Conservation (phyloP, 2,797 vertebrate genomes). For the Crenuchus spilurus region DNA sequence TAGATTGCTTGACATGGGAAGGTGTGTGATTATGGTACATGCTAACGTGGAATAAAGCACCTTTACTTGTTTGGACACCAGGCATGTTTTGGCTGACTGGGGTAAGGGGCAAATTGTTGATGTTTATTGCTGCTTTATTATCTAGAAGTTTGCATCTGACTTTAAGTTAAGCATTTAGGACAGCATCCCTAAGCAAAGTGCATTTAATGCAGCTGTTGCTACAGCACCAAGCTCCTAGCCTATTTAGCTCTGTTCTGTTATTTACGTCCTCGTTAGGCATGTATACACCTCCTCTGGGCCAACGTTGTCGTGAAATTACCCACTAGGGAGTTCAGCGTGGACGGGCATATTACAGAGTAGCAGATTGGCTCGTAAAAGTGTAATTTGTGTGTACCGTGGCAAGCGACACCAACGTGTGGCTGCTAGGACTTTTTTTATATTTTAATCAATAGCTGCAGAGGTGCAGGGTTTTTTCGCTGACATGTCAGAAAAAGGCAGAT, state of each 20-base stretch:
- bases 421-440: slow-evolving; percentile 35
- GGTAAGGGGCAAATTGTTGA: no score
- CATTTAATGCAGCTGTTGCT: not conserved
- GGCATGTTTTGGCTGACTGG: no score
- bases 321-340: slow-evolving; percentile 39
- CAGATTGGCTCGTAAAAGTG: slow-evolving; percentile 54
- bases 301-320: slow-evolving; percentile 38
- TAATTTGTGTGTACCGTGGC: slow-evolving; percentile 46
- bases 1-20: no score
- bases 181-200: not conserved
- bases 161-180: not conserved
- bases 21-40: no score
- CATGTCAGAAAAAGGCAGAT: slow-evolving; percentile 38
- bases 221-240: not conserved
- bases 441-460: slow-evolving; percentile 27
- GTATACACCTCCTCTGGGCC: slow-evolving; percentile 43
- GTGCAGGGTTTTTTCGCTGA: slow-evolving; percentile 45
- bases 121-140: no score
- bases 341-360: slow-evolving; percentile 41
- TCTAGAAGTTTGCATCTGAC: not conserved
- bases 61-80: no score
- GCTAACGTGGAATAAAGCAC: no score
- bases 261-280: slow-evolving; percentile 40
- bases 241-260: not conserved
- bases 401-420: slow-evolving; percentile 32